These are phyloP conservation scores for Smutsia temminckii DNA, from an alignment of 2,797 vertebrate species.

Conservation along the genomic window DNA sequence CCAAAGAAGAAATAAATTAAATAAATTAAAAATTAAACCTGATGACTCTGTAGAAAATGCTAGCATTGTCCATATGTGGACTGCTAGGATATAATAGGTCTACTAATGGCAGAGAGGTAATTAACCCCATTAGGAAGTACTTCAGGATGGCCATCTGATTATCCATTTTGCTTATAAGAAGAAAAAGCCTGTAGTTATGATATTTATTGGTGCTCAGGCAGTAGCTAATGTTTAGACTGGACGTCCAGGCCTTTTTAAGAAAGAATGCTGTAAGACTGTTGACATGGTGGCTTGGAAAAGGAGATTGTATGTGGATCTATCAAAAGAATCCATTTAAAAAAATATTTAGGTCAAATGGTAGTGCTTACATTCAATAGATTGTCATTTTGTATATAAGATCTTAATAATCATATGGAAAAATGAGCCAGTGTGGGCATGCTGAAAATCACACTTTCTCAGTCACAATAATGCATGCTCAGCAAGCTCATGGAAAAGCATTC, in stretches of 20 bases:
- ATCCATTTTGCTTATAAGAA: not conserved
- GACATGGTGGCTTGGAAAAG: not conserved
- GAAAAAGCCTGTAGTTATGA: not conserved
- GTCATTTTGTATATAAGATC: not conserved
- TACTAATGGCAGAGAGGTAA: not conserved
- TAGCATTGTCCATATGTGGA: not conserved
- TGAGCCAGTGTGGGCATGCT: not conserved
- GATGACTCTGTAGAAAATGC: not conserved
- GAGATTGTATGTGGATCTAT: not conserved
- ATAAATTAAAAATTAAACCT: not conserved
- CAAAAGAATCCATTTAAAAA: not conserved
- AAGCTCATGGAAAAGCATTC: not conserved
- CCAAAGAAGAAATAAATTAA: not conserved
- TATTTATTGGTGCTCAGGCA: not conserved
- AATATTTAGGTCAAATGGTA: not conserved
- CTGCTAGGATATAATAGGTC: not conserved
- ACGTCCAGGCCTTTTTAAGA: not conserved
- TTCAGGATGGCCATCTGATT: not conserved
- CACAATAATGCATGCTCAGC: not conserved
- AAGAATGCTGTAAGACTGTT: not conserved
- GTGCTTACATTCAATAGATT: not conserved
- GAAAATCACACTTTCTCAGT: not conserved
- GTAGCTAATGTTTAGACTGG: not conserved
- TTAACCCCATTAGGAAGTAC: not conserved
- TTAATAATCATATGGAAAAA: not conserved